phyloP scores from a whole-genome alignment of 2,113 vertebrate genomes.

The Microcebus tavaratra region DNA sequence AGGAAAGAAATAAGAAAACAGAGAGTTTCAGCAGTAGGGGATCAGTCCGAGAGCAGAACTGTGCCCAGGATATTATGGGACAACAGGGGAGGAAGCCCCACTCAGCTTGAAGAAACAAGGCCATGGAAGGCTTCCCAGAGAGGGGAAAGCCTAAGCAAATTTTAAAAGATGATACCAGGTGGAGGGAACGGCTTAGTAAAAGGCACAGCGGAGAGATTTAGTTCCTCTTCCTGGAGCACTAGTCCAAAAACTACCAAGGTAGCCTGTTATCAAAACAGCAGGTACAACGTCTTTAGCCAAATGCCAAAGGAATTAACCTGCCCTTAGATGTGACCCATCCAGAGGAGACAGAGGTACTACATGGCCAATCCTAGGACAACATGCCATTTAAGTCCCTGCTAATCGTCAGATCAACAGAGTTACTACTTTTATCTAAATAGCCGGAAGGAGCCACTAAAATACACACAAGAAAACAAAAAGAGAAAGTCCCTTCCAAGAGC shows the following conservation, averaged over 20 bases:
- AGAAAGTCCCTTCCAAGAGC: background rate
- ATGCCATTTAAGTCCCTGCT: slow-evolving; percentile 30
- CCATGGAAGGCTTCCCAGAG: background rate
- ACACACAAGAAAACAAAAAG: background rate
- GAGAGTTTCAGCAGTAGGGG: background rate
- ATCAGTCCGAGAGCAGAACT: background rate
- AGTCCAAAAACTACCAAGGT: background rate
- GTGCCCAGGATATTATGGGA: fast-evolving
- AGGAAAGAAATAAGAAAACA: background rate
- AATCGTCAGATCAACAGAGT: slow-evolving; percentile 27
- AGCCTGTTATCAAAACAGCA: background rate
- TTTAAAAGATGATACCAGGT: background rate
- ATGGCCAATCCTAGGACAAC: background rate
- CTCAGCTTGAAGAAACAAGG: fast-evolving
- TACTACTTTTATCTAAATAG: slow-evolving; percentile 47
- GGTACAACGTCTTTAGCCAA: slow-evolving; percentile 40
- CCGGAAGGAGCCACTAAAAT: slow-evolving; percentile 38
- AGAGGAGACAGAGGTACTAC: background rate
- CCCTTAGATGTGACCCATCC: background rate
- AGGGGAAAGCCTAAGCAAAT: background rate
- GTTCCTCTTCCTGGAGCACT: background rate
- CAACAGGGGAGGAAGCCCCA: fast-evolving
- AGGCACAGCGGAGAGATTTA: background rate
- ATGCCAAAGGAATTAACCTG: background rate
- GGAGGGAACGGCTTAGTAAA: background rate